A percentile compares a stretch with the other conserved stretches of the same genome.
Evolutionary conservation across 2,888 invertebrate genomes (phyloP).

Genomic region (Tricholauxania praeusta): DNA sequence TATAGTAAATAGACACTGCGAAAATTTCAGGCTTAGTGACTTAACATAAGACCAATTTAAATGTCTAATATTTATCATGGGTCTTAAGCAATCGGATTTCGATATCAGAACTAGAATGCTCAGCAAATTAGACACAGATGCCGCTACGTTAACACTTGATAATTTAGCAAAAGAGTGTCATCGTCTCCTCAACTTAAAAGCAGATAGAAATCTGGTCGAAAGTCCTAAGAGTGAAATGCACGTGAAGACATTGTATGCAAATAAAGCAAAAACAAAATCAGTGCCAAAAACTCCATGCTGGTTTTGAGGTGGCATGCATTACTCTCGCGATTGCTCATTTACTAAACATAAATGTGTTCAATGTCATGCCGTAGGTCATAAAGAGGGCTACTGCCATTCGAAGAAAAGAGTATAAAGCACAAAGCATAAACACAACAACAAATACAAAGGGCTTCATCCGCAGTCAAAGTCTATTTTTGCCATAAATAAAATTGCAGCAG

Average conservation of each 20-base stretch:
- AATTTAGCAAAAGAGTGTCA: slow-evolving; percentile 44
- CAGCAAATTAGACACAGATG: slow-evolving; percentile 30
- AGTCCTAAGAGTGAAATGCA: slow-evolving; percentile 28
- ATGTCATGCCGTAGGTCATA: slow-evolving; percentile 38
- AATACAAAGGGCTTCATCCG: not conserved
- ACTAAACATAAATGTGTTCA: slow-evolving; percentile 43
- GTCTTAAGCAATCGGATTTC: slow-evolving; percentile 19
- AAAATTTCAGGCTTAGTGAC: slow-evolving; percentile 38
- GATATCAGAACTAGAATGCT: slow-evolving; percentile 45
- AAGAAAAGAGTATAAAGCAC: slow-evolving; percentile 18
- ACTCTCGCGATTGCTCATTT: slow-evolving; percentile 35
- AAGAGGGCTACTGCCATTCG: slow-evolving; percentile 40
- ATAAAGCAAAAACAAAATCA: slow-evolving; percentile 31
- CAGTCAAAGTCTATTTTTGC: slow-evolving; percentile 37
- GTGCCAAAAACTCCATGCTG: slow-evolving; percentile 44
- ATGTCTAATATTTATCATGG: slow-evolving; percentile 33
- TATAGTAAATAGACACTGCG: slow-evolving; percentile 37
- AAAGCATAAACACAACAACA: not conserved
- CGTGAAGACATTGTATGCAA: slow-evolving; percentile 30
- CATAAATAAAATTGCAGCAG: slow-evolving; percentile 35
- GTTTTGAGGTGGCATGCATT: slow-evolving; percentile 46
- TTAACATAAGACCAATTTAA: slow-evolving; percentile 41
- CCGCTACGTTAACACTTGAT: slow-evolving; percentile 39
- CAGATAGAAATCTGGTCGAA: slow-evolving; percentile 43
- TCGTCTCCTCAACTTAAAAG: slow-evolving; percentile 42